Evolutionary conservation across 2,797 vertebrate genomes (phyloP), one percentile per base, ranked within the genome.

Genomic region (Chiroxiphia lanceolata): DNA sequence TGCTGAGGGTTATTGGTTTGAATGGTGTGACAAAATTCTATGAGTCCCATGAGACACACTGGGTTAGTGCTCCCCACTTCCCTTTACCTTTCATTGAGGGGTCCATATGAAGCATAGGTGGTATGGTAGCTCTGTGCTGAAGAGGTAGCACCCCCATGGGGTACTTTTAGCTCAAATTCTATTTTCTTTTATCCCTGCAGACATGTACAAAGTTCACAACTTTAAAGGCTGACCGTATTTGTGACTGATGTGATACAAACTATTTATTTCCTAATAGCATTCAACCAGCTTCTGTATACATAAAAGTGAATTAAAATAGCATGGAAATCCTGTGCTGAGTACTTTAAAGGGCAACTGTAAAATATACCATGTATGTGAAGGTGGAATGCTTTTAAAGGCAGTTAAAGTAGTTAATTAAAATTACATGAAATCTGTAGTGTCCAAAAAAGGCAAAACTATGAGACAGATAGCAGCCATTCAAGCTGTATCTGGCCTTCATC

Each of bases 101-200:
- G 14, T 2, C 1, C 2, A 1, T 23, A 40, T 0, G 0, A 47
- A 69, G 44, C 0, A 3, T 74, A 79, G 75, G 89, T 82, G 68
- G 81, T 51, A 17, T 0, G 2, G 45, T 63, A 61, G 63, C 51
- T 68, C 51, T 92, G 17, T 50, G 80, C 45, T 89, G 81, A 74
- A 90, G 74, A 87, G 51, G 25, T 56, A 48, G 59, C 81, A 84
- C 14, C 20, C 60, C 44, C 51, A 3, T 17, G 47, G 70, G 82
- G 60, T 75, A 83, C 19, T 87, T 80, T 4, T 47, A 63, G 51
- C 25, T 85, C 65, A 51, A 1, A 45, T 74, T 76, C 56, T 85
- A 2, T 48, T 77, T 82, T 54, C 50, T 72, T 84, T 84, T 65
- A 59, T 72, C 44, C 42, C 63, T 34, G 31, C 15, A 89, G 91